Evolutionary conservation across 2,797 vertebrate genomes (phyloP).

Genomic region (Channa striata): DNA sequence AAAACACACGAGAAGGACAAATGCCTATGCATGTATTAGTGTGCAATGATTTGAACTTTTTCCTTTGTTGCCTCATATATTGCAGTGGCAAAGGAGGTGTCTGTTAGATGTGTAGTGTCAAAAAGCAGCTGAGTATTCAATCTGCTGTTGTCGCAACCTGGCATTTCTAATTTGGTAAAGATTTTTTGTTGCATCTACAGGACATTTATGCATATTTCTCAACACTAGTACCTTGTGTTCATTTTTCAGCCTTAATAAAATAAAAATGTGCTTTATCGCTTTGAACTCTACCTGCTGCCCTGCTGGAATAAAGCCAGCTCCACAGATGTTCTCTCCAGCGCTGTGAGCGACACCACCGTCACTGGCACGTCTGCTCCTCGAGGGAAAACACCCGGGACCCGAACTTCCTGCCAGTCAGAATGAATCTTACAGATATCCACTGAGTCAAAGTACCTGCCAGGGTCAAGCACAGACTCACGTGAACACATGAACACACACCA

Average conservation of each 20-base stretch:
- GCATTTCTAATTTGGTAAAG: background rate
- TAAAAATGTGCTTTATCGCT: background rate
- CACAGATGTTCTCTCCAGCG: conserved; percentile 89
- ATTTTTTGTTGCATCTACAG: background rate
- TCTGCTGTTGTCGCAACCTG: background rate
- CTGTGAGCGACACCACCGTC: conserved; percentile 88
- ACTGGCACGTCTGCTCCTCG: conserved; percentile 88
- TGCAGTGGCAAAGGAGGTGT: no score
- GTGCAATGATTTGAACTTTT: no score
- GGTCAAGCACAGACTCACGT: conserved; percentile 14
- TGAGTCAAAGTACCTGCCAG: conserved; percentile 92
- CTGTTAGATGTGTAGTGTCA: no score
- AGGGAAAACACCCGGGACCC: conserved; percentile 90
- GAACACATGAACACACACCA: conserved; percentile 7
- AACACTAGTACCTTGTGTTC: background rate
- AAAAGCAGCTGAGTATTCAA: no score
- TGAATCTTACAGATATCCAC: conserved; percentile 97
- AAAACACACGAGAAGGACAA: background rate
- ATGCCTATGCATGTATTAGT: no score
- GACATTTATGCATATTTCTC: background rate
- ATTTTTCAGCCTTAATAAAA: background rate
- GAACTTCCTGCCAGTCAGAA: conserved; percentile 93
- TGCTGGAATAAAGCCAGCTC: conserved; percentile 94
- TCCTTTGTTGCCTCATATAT: no score
- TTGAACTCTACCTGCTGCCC: conserved; percentile 88